Evolutionary conservation across 2,113 vertebrate genomes (phyloP).

Genomic region (Narcine bancroftii): DNA sequence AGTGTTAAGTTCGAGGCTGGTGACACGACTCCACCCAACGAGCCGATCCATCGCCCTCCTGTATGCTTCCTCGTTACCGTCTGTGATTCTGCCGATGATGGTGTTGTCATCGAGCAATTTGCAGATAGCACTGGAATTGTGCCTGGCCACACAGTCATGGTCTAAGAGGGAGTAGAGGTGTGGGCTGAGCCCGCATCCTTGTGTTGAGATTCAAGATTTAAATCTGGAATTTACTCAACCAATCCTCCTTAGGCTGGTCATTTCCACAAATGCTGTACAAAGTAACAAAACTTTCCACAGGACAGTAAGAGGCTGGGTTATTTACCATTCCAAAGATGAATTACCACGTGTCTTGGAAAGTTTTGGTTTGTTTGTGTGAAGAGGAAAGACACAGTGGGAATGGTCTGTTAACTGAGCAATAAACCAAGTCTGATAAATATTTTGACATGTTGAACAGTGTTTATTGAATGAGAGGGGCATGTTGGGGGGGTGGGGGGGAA

Average conservation of each 20-base stretch:
- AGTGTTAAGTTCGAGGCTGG: too few relatives aligned
- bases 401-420: constrained; percentile 42
- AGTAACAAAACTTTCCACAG: not conserved
- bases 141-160: too few relatives aligned
- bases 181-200: too few relatives aligned
- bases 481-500: constrained; percentile 41
- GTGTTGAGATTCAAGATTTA: too few relatives aligned
- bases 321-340: not conserved
- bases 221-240: not conserved
- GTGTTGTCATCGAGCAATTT: too few relatives aligned
- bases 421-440: constrained; percentile 44
- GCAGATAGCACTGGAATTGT: too few relatives aligned
- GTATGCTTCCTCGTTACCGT: too few relatives aligned
- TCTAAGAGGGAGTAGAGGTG: too few relatives aligned
- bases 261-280: not conserved
- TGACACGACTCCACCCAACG: too few relatives aligned
- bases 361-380: constrained; percentile 36
- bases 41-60: too few relatives aligned
- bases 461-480: constrained; percentile 44
- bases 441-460: constrained; percentile 43
- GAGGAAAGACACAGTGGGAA: constrained; percentile 31
- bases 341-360: constrained; percentile 2
- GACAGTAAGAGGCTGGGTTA: not conserved
- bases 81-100: too few relatives aligned
- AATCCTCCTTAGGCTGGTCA: not conserved